Conservation (phyloP, 2,888 invertebrate species). For the Philhelius pedissequus region DNA sequence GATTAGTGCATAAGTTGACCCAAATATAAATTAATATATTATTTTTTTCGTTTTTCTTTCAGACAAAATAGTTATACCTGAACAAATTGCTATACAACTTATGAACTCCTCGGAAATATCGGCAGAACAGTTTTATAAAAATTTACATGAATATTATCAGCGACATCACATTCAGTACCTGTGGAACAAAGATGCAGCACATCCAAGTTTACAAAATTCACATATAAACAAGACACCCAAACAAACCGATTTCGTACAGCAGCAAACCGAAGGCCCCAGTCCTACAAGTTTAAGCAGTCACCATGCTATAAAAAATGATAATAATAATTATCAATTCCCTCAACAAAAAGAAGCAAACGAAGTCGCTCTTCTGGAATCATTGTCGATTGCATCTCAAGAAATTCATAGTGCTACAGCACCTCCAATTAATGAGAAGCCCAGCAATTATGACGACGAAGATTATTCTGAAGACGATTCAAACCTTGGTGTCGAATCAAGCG, state of each 20-base stretch:
- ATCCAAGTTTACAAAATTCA: slow-evolving; percentile 19
- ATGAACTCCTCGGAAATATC: slow-evolving; percentile 77
- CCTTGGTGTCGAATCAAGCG: slow-evolving; percentile 50
- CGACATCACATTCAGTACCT: slow-evolving; percentile 80
- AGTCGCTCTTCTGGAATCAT: slow-evolving; percentile 40
- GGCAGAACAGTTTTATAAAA: slow-evolving; percentile 78
- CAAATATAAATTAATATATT: neutral
- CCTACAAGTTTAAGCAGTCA: slow-evolving; percentile 22
- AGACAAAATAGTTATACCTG: slow-evolving; percentile 79
- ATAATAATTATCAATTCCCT: slow-evolving; percentile 14
- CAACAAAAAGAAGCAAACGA: slow-evolving; percentile 35
- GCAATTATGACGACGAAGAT: slow-evolving; percentile 62
- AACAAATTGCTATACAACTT: slow-evolving; percentile 78
- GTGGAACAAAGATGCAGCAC: slow-evolving; percentile 33
- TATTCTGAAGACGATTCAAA: slow-evolving; percentile 62
- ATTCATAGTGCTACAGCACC: slow-evolving; percentile 53
- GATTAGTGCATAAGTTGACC: no score
- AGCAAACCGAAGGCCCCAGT: slow-evolving; percentile 20
- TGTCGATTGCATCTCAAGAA: slow-evolving; percentile 34
- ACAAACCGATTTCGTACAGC: neutral
- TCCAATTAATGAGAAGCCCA: slow-evolving; percentile 65
- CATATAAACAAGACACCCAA: slow-evolving; percentile 8
- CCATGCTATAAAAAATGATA: neutral
- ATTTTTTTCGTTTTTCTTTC: slow-evolving; percentile 55
- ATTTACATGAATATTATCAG: slow-evolving; percentile 77